Base-by-base conservation (phyloP, 2,888 invertebrate genomes). In the Parnassius mnemosyne region DNA sequence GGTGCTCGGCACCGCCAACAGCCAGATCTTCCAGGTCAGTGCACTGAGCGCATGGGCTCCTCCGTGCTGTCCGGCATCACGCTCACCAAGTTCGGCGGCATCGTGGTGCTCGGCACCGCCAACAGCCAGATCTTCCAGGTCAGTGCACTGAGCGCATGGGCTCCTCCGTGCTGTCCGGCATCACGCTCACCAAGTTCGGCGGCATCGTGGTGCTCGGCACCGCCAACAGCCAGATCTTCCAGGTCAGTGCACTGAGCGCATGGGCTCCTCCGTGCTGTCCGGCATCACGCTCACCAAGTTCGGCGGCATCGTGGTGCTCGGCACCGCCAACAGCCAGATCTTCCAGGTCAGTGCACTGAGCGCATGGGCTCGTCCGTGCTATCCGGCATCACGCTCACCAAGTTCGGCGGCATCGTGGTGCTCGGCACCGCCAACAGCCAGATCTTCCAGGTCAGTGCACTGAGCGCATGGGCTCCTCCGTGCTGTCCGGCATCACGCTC, bases 271-370 rank as follows among this genome's bases (percentile, higher is more conserved):
- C 10, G 97, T 99, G 70, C 96, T 99, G 69, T 98, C 98, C 54
- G 99, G 99, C 62, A 99, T 99, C 78, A 99, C 99, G 11, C 92
- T 99, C 66, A 99, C 99, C 65, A 99, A 99, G 91, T 97, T 99
- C 83, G 98, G 97, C 52, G 99, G 99, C 55, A 99, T 99, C 81
- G 93, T 99, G 68, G 98, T 99, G 60, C 93, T 99, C 68, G 98
- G 96, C 20, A 99, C 99, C 83, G 98, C 99, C 25, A 98, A 98
- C 86, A 98, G 98, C 64, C 98, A 99, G 92, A 97, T 99, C 70
- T 99, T 99, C 93, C 94, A 96, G 92, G 93, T 93, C 67, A 56
- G 42, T 42, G 16, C 16, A 16, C 7, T 13, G n/a, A 34, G 12
- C 94, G 95, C 78, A 98, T 99, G 96, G 99, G 99, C 69, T 96